Evolutionary conservation across 2,113 vertebrate genomes (phyloP).

Genomic region (Corythaixoides concolor): DNA sequence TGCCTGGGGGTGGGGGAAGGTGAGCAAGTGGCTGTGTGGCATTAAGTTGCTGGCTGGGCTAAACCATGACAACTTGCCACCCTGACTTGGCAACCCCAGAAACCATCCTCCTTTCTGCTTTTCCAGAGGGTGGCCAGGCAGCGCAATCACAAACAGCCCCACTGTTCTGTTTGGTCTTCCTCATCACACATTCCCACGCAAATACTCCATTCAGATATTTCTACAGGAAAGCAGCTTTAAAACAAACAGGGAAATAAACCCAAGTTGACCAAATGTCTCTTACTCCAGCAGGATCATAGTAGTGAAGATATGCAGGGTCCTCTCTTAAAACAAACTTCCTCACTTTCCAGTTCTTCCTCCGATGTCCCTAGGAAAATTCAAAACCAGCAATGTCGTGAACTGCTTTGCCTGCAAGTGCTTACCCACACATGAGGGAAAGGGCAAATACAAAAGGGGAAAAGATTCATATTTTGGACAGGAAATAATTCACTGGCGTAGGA

Average conservation of each 20-base stretch:
- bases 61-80: not conserved
- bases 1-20: too few relatives aligned
- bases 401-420: not conserved
- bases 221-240: not conserved
- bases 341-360: constrained; percentile 98
- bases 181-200: not conserved
- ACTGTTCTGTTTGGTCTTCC: not conserved
- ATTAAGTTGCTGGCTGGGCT: too few relatives aligned
- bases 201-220: not conserved
- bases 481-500: not conserved
- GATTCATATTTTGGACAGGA: not conserved
- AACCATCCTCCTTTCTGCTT: not conserved
- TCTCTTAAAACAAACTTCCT: constrained; percentile 94
- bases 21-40: too few relatives aligned
- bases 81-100: not conserved
- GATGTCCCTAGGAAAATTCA: constrained; percentile 82
- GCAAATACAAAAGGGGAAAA: not conserved
- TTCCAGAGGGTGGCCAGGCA: not conserved
- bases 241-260: not conserved
- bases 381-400: not conserved
- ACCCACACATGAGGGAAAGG: not conserved
- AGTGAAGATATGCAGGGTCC: constrained; percentile 95
- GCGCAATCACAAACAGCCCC: not conserved
- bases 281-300: constrained; percentile 93
- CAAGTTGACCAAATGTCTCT: not conserved